Conservation (phyloP, 2,888 invertebrate species). For the Nemotelus nigrinus region DNA sequence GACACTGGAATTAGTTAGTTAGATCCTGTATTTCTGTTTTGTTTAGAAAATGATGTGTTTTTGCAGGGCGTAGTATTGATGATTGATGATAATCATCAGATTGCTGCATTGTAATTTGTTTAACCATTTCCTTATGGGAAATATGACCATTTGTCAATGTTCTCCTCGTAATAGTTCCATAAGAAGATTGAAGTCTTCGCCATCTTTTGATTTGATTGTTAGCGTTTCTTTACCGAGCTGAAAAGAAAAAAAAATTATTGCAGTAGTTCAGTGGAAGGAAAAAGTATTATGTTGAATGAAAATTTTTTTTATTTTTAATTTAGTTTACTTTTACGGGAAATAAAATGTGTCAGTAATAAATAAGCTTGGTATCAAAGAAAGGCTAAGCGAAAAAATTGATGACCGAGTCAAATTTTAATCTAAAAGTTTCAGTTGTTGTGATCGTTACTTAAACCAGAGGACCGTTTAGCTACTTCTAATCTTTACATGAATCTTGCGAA, state of each 20-base stretch:
- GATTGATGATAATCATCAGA: not conserved
- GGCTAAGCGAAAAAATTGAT: too few species aligned
- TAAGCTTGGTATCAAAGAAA: too few species aligned
- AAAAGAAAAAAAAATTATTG: conserved; percentile 54
- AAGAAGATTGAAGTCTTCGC: conserved; percentile 92
- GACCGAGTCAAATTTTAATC: too few species aligned
- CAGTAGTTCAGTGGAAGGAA: conserved; percentile 54
- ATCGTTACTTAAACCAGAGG: too few species aligned
- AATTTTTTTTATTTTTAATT: not conserved
- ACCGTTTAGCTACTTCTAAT: too few species aligned
- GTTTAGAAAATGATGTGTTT: not conserved
- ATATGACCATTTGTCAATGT: conserved; percentile 70
- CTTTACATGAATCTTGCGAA: too few species aligned
- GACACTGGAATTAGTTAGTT: too few species aligned
- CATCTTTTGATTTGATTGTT: conserved; percentile 85
- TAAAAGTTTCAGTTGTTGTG: too few species aligned
- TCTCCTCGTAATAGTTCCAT: conserved; percentile 95
- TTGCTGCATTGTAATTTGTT: conserved; percentile 12
- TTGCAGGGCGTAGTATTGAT: too few species aligned
- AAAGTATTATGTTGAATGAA: not conserved
- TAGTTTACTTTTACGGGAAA: too few species aligned
- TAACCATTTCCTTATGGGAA: conserved; percentile 16
- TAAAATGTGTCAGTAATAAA: too few species aligned
- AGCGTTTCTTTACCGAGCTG: conserved; percentile 94
- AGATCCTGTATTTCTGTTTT: not conserved